Evolutionary conservation across 1,140 invertebrate species (phyloP).

Genomic region (Bilobella aurantiaca): DNA sequence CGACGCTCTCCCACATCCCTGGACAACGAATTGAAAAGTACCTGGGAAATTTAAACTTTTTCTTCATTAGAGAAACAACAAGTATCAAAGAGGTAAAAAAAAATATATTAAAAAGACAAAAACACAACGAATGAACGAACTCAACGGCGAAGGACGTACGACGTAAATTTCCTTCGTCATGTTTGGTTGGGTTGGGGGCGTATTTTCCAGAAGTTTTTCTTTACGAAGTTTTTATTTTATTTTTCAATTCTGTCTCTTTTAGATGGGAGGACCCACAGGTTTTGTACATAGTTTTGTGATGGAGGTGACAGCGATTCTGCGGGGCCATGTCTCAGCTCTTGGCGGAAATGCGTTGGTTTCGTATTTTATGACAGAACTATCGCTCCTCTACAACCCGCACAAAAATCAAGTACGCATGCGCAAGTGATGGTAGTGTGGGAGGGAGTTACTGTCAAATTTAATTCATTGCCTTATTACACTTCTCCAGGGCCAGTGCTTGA

Average conservation of each 20-base stretch:
- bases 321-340: conserved; percentile 83
- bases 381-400: conserved; percentile 80
- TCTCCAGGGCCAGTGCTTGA: conserved; percentile 76
- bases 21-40: conserved; percentile 71
- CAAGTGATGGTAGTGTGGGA: no score
- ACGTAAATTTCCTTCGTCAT: no score
- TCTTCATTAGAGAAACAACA: conserved; percentile 89
- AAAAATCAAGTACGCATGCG: conserved; percentile 95
- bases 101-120: no score
- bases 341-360: conserved; percentile 91
- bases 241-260: background rate
- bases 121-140: no score
- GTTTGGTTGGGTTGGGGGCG: no score
- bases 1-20: conserved; percentile 67
- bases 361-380: conserved; percentile 83
- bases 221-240: background rate
- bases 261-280: conserved; percentile 77
- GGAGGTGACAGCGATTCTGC: conserved; percentile 78
- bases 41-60: conserved; percentile 85
- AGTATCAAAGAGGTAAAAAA: conserved; percentile 68
- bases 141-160: no score
- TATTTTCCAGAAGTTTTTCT: no score
- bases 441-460: no score
- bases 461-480: conserved; percentile 27
- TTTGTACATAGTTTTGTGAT: conserved; percentile 88